phyloP scores from a whole-genome alignment of 2,113 vertebrate species.

The Notothenia coriiceps region DNA sequence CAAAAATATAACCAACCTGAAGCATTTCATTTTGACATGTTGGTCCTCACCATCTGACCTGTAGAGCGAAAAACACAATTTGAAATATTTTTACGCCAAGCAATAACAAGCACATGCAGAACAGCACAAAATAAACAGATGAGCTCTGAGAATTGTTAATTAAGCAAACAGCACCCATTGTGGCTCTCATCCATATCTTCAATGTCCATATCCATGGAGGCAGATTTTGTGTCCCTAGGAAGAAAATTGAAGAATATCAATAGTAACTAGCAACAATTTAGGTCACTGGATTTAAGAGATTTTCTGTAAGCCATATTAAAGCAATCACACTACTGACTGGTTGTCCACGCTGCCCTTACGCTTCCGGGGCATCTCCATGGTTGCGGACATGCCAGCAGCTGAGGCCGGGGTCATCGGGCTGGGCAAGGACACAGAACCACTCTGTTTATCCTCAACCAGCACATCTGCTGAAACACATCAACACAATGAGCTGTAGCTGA shows the following conservation, averaged over 20 bases:
- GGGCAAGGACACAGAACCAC: constrained; percentile 72
- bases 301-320: neutral
- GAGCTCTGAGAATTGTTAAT: neutral
- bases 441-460: constrained; percentile 77
- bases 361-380: constrained; percentile 87
- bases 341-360: constrained; percentile 90
- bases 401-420: constrained; percentile 81
- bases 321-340: constrained; percentile 82
- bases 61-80: constrained; percentile 45
- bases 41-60: constrained; percentile 90
- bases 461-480: constrained; percentile 77
- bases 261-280: neutral
- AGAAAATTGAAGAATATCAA: constrained; percentile 24
- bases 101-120: neutral
- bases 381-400: constrained; percentile 72
- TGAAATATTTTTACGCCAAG: neutral
- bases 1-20: constrained; percentile 82
- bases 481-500: neutral
- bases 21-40: constrained; percentile 89
- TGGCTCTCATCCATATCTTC: constrained; percentile 85
- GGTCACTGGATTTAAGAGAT: neutral
- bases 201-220: constrained; percentile 78
- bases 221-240: constrained; percentile 81
- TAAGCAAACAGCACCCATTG: constrained; percentile 79
- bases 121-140: neutral